These are phyloP conservation scores for Archivesica marissinica DNA, from an alignment of 1,140 invertebrate species.

Conservation along the genomic window DNA sequence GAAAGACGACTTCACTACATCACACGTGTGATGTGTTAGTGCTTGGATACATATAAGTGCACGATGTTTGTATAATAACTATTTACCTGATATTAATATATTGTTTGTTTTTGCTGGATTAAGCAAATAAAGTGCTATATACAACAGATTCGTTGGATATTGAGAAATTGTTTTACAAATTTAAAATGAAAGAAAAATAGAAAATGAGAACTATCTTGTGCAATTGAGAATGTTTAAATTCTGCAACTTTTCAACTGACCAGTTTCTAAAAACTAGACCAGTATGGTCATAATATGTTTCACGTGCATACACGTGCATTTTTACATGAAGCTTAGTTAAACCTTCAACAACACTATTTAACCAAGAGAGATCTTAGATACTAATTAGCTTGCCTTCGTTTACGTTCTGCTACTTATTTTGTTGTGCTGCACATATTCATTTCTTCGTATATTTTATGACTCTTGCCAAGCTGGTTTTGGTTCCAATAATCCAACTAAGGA, in stretches of 20 bases:
- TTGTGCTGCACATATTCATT: background rate
- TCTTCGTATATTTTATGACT: background rate
- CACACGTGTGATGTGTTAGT: background rate
- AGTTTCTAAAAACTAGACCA: constrained; percentile 1
- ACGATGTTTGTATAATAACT: background rate
- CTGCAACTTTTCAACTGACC: background rate
- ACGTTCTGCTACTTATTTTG: background rate
- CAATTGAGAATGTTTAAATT: constrained; percentile 27
- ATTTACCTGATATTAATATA: constrained; percentile 25
- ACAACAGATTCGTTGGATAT: background rate
- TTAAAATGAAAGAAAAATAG: background rate
- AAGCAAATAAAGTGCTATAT: constrained; percentile 22
- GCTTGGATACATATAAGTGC: background rate
- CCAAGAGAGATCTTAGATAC: background rate
- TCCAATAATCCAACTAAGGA: background rate
- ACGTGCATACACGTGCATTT: constrained; percentile 7
- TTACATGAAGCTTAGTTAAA: background rate
- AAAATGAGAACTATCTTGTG: background rate
- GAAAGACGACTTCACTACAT: constrained; percentile 5
- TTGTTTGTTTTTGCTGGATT: background rate
- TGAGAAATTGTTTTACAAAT: background rate
- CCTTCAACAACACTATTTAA: constrained; percentile 1
- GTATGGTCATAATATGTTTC: constrained; percentile 11
- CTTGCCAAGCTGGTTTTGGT: constrained; percentile 33
- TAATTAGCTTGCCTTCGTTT: background rate